Percentiles rank a stretch among this genome's conserved stretches.
Evolutionary conservation across 2,888 invertebrate genomes (phyloP).

Genomic region (Agonopterix arenella): DNA sequence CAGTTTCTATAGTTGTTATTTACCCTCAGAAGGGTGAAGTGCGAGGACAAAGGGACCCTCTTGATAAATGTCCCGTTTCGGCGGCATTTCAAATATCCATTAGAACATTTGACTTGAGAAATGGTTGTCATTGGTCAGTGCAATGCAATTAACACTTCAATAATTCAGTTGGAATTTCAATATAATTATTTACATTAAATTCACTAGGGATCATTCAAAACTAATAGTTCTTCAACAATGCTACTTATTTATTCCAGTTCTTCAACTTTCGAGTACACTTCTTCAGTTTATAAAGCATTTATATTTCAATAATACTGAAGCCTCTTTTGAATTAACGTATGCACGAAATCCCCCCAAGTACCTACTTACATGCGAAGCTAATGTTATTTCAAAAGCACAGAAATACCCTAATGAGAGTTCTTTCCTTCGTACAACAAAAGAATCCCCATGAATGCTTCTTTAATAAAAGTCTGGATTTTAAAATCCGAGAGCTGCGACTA

Average conservation of each 20-base stretch:
- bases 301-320: slow-evolving; percentile 24
- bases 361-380: slow-evolving; percentile 37
- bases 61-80: slow-evolving; percentile 16
- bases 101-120: slow-evolving; percentile 2
- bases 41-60: slow-evolving; percentile 15
- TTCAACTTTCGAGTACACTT: neutral
- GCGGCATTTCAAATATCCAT: slow-evolving; percentile 12
- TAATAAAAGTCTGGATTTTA: slow-evolving; percentile 52
- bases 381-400: slow-evolving; percentile 59
- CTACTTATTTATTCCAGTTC: neutral
- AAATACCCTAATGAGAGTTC: slow-evolving; percentile 65
- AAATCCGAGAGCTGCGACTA: slow-evolving; percentile 35
- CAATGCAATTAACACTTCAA: neutral
- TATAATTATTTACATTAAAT: neutral
- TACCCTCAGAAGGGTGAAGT: slow-evolving; percentile 13
- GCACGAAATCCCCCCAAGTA: slow-evolving; percentile 33
- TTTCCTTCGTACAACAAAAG: slow-evolving; percentile 56
- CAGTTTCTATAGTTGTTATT: slow-evolving; percentile 8
- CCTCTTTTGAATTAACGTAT: slow-evolving; percentile 33
- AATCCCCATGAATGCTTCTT: slow-evolving; percentile 56
- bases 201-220: neutral
- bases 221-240: too few relatives aligned
- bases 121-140: slow-evolving; percentile 4
- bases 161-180: neutral
- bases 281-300: slow-evolving; percentile 1